Percentiles rank a stretch among this genome's conserved stretches.
Evolutionary conservation across 2,888 invertebrate species (phyloP).

Genomic region (Andrena bicolor): DNA sequence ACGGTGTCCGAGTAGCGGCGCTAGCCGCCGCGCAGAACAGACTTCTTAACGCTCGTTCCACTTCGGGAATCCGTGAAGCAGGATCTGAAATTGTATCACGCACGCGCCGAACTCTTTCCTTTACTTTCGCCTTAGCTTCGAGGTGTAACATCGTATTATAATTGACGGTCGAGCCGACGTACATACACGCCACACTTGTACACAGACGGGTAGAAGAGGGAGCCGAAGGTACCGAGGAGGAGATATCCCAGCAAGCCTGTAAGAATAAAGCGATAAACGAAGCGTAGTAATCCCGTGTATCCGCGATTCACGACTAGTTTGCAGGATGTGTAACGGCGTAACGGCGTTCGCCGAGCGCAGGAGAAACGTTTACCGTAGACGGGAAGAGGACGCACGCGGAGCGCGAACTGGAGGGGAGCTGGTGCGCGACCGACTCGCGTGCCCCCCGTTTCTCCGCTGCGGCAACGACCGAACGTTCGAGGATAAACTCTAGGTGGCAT

Average conservation of each 20-base stretch:
- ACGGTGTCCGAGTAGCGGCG: not conserved
- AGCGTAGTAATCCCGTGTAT: conserved; percentile 67
- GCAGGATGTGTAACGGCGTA: conserved; percentile 59
- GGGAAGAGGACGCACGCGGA: conserved; percentile 13
- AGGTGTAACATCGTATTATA: conserved; percentile 59
- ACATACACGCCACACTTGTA: conserved; percentile 31
- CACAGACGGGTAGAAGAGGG: conserved; percentile 20
- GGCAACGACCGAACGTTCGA: conserved; percentile 48
- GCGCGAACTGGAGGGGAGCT: conserved; percentile 1
- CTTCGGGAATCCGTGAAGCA: conserved; percentile 26
- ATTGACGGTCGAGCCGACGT: conserved; percentile 42
- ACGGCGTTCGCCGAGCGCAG: conserved; percentile 36
- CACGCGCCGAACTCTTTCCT: conserved; percentile 64
- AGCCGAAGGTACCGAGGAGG: conserved; percentile 7
- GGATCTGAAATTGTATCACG: conserved; percentile 54
- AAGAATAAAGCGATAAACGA: conserved; percentile 57
- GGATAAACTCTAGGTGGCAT: conserved; percentile 63
- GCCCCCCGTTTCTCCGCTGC: conserved; percentile 54
- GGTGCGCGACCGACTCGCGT: conserved; percentile 2
- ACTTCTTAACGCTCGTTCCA: conserved; percentile 34
- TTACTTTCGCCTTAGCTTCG: conserved; percentile 65
- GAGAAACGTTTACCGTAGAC: conserved; percentile 35
- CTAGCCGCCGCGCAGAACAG: conserved; percentile 13
- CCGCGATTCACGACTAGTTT: conserved; percentile 72
- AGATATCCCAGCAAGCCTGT: conserved; percentile 41